These are phyloP conservation scores for Drosophila mettleri DNA, from an alignment of 2,888 invertebrate species.

Conservation along the genomic window DNA sequence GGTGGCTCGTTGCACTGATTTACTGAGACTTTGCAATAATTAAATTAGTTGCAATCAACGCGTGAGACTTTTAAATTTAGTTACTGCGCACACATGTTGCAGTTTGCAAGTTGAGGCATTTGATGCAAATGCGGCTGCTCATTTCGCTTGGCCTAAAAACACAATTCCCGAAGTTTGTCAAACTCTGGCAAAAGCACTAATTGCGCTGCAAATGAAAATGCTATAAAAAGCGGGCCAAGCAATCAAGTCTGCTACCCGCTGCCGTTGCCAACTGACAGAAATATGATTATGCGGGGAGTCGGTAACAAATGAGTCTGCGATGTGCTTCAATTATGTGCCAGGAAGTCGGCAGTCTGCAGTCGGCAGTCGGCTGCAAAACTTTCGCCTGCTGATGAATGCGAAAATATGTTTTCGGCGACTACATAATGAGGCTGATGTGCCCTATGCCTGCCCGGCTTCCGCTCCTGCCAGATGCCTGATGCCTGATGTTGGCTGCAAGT, in stretches of 20 bases:
- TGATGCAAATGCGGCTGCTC: conserved; percentile 23
- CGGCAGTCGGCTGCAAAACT: conserved; percentile 49
- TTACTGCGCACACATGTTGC: conserved; percentile 8
- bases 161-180: conserved; percentile 62
- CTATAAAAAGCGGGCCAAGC: conserved; percentile 58
- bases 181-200: conserved; percentile 53
- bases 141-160: conserved; percentile 64
- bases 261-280: conserved; percentile 29
- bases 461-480: conserved; percentile 4
- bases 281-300: conserved; percentile 55
- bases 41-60: conserved; percentile 48
- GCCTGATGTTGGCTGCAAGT: conserved; percentile 28
- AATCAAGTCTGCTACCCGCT: conserved; percentile 56
- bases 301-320: conserved; percentile 77
- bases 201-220: conserved; percentile 58
- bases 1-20: conserved; percentile 40
- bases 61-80: conserved; percentile 30
- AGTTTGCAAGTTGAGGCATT: conserved; percentile 14
- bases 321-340: conserved; percentile 73
- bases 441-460: background rate
- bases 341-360: conserved; percentile 38
- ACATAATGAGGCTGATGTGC: conserved; percentile 63
- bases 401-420: conserved; percentile 75
- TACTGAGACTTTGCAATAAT: conserved; percentile 40
- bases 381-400: conserved; percentile 74